phyloP scores from a whole-genome alignment of 2,888 invertebrate genomes.

The Ormyrus pomaceus region DNA sequence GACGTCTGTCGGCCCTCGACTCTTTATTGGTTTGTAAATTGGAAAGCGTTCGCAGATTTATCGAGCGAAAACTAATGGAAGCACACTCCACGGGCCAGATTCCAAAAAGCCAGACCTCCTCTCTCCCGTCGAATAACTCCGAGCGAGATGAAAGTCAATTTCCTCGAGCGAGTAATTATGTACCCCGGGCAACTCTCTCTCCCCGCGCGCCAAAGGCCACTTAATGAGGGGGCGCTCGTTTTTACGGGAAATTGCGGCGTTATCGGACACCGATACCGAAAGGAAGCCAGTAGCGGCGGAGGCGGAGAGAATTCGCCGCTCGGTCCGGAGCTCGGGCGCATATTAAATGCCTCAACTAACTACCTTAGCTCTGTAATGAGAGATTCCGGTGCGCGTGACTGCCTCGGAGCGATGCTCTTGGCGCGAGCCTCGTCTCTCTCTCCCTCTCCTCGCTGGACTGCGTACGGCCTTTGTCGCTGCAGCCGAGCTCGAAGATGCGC shows the following conservation, averaged over 20 bases:
- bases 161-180: background rate
- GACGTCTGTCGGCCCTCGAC: background rate
- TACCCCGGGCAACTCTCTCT: background rate
- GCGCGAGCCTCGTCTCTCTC: background rate
- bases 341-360: slow-evolving; percentile 73
- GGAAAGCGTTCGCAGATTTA: too few species aligned
- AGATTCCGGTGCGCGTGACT: slow-evolving; percentile 73
- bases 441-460: too few species aligned
- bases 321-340: slow-evolving; percentile 28
- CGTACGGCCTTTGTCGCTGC: too few species aligned
- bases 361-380: slow-evolving; percentile 70
- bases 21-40: too few species aligned
- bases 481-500: too few species aligned
- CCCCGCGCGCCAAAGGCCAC: background rate
- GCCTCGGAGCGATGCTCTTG: slow-evolving; percentile 58
- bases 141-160: slow-evolving; percentile 13
- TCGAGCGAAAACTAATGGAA: too few species aligned
- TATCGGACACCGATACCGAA: slow-evolving; percentile 27
- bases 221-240: too few species aligned
- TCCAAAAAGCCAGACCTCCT: too few species aligned
- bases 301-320: background rate
- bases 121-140: background rate
- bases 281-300: background rate
- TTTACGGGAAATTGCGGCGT: background rate
- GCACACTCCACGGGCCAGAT: too few species aligned